Percentiles rank a stretch among this genome's conserved stretches.
phyloP scores from a whole-genome alignment of 2,113 vertebrate species.

The Austrofundulus limnaeus region DNA sequence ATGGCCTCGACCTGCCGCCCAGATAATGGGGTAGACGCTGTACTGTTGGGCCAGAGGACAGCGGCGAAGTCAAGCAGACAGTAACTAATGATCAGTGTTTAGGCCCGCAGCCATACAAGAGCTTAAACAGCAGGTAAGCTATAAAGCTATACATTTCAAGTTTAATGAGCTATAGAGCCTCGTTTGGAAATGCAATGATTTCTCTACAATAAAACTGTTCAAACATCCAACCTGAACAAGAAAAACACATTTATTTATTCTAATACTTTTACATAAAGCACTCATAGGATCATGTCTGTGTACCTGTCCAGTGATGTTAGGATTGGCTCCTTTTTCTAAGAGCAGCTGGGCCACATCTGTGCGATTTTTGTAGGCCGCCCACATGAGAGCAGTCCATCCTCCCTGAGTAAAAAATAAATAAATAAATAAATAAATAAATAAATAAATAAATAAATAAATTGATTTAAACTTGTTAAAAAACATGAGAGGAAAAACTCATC shows the following conservation, averaged over 20 bases:
- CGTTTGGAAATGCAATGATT: not conserved
- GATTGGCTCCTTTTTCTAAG: conserved; percentile 90
- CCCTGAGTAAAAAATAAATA: conserved; percentile 76
- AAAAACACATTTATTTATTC: not conserved
- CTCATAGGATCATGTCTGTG: not conserved
- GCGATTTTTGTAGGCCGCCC: conserved; percentile 93
- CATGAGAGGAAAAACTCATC: not conserved
- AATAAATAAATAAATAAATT: not conserved
- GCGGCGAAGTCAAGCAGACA: conserved; percentile 38
- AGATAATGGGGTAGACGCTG: conserved; percentile 97
- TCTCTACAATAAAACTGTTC: not conserved
- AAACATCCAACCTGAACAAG: not conserved
- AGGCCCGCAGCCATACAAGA: conserved; percentile 5
- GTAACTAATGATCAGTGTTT: conserved; percentile 48
- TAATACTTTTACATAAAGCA: not conserved
- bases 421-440: not conserved
- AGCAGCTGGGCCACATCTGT: conserved; percentile 87
- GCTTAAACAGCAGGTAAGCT: conserved; percentile 14
- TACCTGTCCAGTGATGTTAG: conserved; percentile 96
- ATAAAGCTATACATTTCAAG: not conserved
- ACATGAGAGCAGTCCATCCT: conserved; percentile 97
- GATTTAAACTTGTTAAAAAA: no score
- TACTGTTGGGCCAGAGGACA: conserved; percentile 83
- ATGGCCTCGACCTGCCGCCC: conserved; percentile 96
- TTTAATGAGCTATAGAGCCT: not conserved